A percentile compares a stretch with the other conserved stretches of the same genome.
phyloP scores from a whole-genome alignment of 2,888 invertebrate genomes.

The Rutpela maculata region DNA sequence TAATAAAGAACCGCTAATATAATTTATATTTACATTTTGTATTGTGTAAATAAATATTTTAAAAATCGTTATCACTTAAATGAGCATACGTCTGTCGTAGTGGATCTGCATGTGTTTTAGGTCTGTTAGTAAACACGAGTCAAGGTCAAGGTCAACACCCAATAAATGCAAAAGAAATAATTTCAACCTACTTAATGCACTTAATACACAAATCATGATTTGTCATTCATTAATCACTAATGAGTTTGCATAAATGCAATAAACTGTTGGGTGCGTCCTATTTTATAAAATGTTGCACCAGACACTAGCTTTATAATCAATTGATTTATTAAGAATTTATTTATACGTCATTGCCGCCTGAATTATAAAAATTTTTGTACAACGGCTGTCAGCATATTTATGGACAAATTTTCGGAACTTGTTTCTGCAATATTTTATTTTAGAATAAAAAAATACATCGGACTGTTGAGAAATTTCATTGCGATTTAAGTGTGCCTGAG shows the following conservation, averaged over 20 bases:
- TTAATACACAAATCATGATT: neutral
- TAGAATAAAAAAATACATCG: no score
- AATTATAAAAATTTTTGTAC: no score
- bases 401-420: no score
- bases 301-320: no score
- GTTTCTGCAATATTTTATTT: no score
- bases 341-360: no score
- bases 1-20: neutral
- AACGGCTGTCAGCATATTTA: no score
- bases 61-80: neutral
- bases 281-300: no score
- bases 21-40: neutral
- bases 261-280: neutral
- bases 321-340: no score
- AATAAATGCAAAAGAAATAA: neutral
- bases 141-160: neutral
- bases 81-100: neutral
- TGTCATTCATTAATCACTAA: neutral
- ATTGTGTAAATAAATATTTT: neutral
- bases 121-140: constrained; percentile 3
- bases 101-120: neutral
- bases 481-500: no score
- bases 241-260: neutral
- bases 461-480: no score
- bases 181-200: neutral